Percentiles rank a stretch among this genome's conserved stretches.
Evolutionary conservation across 2,113 vertebrate genomes (phyloP).

Genomic region (Rhea pennata): DNA sequence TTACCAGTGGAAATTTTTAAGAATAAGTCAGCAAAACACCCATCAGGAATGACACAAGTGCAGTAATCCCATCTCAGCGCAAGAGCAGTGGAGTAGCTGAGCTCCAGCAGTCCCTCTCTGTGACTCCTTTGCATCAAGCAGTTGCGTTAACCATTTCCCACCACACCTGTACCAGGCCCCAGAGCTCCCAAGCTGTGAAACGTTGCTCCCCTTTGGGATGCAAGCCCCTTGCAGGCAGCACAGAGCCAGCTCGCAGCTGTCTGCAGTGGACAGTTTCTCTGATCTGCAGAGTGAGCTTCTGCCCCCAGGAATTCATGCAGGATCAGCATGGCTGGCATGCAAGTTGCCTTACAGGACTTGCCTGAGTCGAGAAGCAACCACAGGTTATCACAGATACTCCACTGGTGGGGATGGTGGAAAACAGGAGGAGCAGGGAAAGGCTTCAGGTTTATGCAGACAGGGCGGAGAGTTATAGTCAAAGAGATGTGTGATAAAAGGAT

Average conservation of each 20-base stretch:
- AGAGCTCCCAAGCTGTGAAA: background rate
- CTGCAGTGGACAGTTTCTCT: background rate
- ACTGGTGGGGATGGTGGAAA: background rate
- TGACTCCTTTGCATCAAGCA: background rate
- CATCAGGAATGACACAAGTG: background rate
- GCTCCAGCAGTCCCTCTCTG: background rate
- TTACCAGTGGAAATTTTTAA: rapidly evolving
- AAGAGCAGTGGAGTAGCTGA: background rate
- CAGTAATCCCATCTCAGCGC: background rate
- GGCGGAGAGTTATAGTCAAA: background rate
- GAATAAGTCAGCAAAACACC: background rate
- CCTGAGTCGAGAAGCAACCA: background rate
- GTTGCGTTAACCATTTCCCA: background rate
- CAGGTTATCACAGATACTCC: background rate
- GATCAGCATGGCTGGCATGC: background rate
- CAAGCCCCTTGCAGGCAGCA: background rate
- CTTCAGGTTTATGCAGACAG: too few relatives aligned
- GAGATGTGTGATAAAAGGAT: rapidly evolving
- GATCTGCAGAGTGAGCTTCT: background rate
- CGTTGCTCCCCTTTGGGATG: background rate
- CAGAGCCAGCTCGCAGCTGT: background rate
- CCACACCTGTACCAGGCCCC: background rate
- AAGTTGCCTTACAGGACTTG: background rate
- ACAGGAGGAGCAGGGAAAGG: background rate
- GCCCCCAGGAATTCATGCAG: rapidly evolving